Evolutionary conservation across 1,140 invertebrate genomes (phyloP).

Genomic region (Drosophila rufa): DNA sequence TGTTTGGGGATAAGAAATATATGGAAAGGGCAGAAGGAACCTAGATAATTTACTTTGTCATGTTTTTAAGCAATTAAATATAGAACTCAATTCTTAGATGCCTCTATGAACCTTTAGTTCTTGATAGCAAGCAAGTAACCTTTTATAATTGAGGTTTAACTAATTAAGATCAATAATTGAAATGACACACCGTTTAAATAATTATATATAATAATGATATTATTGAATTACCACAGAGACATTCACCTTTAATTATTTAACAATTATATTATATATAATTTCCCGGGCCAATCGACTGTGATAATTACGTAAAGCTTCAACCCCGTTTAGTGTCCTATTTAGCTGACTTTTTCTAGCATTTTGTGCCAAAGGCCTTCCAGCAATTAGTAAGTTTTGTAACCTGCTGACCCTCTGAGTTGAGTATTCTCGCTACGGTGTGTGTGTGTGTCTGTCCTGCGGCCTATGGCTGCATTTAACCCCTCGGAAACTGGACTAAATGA

Average conservation of each 20-base stretch:
- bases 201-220: neutral
- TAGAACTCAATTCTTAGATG: too few species aligned
- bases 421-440: slow-evolving; percentile 27
- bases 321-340: slow-evolving; percentile 39
- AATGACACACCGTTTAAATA: neutral
- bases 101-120: too few species aligned
- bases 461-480: slow-evolving; percentile 66
- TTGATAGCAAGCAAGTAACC: too few species aligned
- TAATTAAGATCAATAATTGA: neutral
- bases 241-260: neutral
- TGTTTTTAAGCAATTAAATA: neutral
- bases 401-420: slow-evolving; percentile 76
- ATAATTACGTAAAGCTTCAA: neutral
- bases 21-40: neutral
- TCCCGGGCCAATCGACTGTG: neutral
- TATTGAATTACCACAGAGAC: neutral
- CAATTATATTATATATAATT: slow-evolving; percentile 8
- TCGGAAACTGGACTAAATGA: slow-evolving; percentile 54
- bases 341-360: slow-evolving; percentile 45
- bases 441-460: slow-evolving; percentile 28
- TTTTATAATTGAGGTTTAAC: too few species aligned
- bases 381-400: slow-evolving; percentile 66
- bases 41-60: neutral
- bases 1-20: neutral
- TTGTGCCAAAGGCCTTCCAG: slow-evolving; percentile 44